phyloP scores from a whole-genome alignment of 2,113 vertebrate species.

The Erythrolamprus reginae region DNA sequence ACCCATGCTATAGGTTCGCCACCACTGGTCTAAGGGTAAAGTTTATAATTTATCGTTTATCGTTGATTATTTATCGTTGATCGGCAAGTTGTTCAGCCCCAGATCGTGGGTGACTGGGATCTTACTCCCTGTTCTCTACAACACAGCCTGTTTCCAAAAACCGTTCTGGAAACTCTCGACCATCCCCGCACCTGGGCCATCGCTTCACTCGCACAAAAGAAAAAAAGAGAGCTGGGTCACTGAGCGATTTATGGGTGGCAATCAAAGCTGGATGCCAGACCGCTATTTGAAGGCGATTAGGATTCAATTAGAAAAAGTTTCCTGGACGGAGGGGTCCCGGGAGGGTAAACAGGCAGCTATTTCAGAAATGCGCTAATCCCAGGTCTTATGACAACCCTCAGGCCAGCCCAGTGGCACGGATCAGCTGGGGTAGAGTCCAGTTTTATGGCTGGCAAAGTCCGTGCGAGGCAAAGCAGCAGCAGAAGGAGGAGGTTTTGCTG shows the following conservation, averaged over 20 bases:
- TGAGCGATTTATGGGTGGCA: conserved; percentile 78
- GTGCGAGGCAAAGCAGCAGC: neutral
- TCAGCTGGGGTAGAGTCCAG: conserved; percentile 70
- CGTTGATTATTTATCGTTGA: no score
- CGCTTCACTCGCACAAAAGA: neutral
- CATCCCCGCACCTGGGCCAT: neutral
- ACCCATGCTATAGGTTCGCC: no score
- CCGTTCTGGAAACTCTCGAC: neutral
- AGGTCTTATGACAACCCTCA: conserved; percentile 99
- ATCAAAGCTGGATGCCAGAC: conserved; percentile 90
- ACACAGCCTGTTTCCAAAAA: neutral
- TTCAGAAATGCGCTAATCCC: conserved; percentile 99
- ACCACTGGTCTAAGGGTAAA: no score
- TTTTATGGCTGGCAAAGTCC: conserved; percentile 68
- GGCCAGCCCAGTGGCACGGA: conserved; percentile 74
- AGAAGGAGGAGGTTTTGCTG: neutral
- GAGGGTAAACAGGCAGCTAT: conserved; percentile 96
- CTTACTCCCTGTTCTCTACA: no score
- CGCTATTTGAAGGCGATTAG: conserved; percentile 97
- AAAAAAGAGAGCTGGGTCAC: conserved; percentile 13
- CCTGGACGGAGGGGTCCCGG: conserved; percentile 78
- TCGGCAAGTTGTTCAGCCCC: no score
- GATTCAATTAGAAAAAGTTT: conserved; percentile 99
- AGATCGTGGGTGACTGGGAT: no score
- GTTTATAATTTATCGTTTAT: no score